Conservation (phyloP, 2,113 vertebrate genomes). For the Hippocampus zosterae region DNA sequence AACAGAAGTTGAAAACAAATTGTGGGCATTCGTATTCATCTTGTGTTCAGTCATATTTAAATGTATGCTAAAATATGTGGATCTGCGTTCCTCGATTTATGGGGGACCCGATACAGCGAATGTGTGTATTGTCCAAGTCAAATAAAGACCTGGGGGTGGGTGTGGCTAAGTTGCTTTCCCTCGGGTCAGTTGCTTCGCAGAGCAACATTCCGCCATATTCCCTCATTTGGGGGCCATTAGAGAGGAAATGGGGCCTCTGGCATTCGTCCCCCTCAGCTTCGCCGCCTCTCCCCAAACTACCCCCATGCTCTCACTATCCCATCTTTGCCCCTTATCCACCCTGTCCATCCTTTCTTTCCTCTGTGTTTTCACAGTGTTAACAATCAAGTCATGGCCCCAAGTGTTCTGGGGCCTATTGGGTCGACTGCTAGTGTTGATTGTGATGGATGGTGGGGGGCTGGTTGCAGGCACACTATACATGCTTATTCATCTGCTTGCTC, state of each 20-base stretch:
- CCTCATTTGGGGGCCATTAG: constrained; percentile 67
- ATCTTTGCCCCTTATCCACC: constrained; percentile 33
- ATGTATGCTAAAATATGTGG: background rate
- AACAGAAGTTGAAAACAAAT: background rate
- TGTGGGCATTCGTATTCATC: background rate
- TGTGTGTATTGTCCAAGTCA: constrained; percentile 15
- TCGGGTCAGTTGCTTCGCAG: constrained; percentile 65
- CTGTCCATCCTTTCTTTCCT: background rate
- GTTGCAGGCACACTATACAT: constrained; percentile 26
- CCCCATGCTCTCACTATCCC: constrained; percentile 35
- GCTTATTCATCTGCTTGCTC: constrained; percentile 45
- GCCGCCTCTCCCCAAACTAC: constrained; percentile 23
- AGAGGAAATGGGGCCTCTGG: constrained; percentile 69
- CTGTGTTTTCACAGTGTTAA: constrained; percentile 68
- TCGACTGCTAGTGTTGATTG: constrained; percentile 66
- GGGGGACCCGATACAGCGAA: constrained; percentile 36
- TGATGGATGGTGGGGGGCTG: constrained; percentile 66
- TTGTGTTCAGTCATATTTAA: constrained; percentile 4
- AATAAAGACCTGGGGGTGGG: constrained; percentile 23
- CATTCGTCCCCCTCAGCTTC: constrained; percentile 32
- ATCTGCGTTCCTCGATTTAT: constrained; percentile 24
- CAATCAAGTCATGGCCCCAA: constrained; percentile 68
- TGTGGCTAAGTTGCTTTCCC: constrained; percentile 40
- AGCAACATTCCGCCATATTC: constrained; percentile 60
- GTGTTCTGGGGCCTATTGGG: constrained; percentile 69